These are phyloP conservation scores for Melanophora roralis DNA, from an alignment of 2,888 invertebrate genomes.

Conservation along the genomic window DNA sequence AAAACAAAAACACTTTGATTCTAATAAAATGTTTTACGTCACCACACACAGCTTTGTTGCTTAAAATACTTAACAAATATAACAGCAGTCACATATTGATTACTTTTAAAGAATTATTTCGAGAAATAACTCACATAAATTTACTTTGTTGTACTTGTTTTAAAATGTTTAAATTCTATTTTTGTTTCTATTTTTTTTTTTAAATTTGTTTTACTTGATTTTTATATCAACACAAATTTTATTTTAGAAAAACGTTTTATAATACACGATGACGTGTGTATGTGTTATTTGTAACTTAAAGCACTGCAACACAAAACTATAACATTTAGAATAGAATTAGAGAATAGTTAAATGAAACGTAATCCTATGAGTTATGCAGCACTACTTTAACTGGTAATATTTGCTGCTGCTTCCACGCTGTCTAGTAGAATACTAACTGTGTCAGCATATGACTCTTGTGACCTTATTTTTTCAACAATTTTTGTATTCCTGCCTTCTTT, in stretches of 20 bases:
- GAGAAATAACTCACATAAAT: conserved; percentile 37
- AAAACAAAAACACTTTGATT: background rate
- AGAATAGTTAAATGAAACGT: conserved; percentile 25
- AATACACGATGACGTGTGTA: background rate
- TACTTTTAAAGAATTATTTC: background rate
- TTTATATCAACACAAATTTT: background rate
- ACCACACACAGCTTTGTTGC: too few relatives aligned
- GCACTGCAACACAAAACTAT: background rate
- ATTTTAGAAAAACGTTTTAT: conserved; percentile 12
- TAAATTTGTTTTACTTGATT: conserved; percentile 1
- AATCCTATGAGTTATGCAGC: conserved; percentile 53
- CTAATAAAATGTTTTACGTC: too few relatives aligned
- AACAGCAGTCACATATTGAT: too few relatives aligned
- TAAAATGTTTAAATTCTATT: background rate
- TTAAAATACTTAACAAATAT: too few relatives aligned
- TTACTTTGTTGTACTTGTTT: conserved; percentile 12
- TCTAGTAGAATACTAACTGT: conserved; percentile 61
- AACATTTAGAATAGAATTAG: background rate
- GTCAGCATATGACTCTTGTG: conserved; percentile 61
- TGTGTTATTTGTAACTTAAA: too few relatives aligned
- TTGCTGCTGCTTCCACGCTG: conserved; percentile 59
- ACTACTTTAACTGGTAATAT: conserved; percentile 48
- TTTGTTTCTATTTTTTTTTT: conserved; percentile 7
- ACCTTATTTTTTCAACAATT: conserved; percentile 49
- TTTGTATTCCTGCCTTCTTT: conserved; percentile 5